A percentile compares a stretch with the other conserved stretches of the same genome.
phyloP scores from a whole-genome alignment of 2,113 vertebrate genomes.

The Pollachius pollachius region DNA sequence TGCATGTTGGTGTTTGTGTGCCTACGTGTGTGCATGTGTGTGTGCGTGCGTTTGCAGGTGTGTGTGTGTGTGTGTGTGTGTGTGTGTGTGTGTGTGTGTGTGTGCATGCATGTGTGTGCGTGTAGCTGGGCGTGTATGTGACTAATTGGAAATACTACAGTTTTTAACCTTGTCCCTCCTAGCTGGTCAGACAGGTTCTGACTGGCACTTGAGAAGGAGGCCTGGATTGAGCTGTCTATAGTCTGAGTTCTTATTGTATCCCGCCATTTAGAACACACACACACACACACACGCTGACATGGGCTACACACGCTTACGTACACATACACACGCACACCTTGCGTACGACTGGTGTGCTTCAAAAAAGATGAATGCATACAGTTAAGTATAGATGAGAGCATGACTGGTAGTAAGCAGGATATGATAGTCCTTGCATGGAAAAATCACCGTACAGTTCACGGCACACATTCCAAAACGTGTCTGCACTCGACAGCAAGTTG shows the following conservation, averaged over 20 bases:
- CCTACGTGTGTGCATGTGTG: neutral
- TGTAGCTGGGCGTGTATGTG: too few relatives aligned
- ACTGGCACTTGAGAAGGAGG: slow-evolving; percentile 23
- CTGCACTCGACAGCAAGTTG: slow-evolving; percentile 58
- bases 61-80: neutral
- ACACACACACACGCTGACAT: neutral
- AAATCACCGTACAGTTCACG: slow-evolving; percentile 12
- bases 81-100: neutral
- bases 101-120: neutral
- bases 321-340: slow-evolving; percentile 4
- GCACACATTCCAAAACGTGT: slow-evolving; percentile 67
- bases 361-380: neutral
- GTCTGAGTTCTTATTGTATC: neutral
- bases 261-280: neutral
- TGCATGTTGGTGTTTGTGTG: too few relatives aligned
- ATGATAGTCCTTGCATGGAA: neutral
- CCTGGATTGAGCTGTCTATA: slow-evolving; percentile 11
- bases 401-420: neutral
- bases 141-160: too few relatives aligned
- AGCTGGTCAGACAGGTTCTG: slow-evolving; percentile 54
- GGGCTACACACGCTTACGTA: neutral
- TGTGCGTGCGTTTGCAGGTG: neutral
- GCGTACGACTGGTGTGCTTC: neutral
- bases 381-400: neutral
- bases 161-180: too few relatives aligned